These are phyloP conservation scores for Drosophila greeni DNA, from an alignment of 2,888 invertebrate species.

Conservation along the genomic window DNA sequence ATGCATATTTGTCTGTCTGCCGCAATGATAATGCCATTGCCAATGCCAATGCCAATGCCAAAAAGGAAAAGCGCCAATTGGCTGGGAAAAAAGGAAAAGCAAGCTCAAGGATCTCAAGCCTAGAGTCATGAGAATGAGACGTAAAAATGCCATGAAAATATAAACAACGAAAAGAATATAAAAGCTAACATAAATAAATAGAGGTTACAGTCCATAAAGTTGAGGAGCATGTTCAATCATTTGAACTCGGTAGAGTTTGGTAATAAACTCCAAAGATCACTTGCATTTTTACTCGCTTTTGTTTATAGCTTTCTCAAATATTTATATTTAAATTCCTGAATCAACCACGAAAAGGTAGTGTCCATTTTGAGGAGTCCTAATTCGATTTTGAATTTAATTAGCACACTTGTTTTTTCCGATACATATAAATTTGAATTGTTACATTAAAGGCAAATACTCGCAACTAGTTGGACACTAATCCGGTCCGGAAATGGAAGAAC, in stretches of 20 bases:
- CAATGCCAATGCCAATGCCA: slow-evolving; percentile 42
- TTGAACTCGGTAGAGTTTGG: neutral
- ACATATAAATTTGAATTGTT: slow-evolving; percentile 11
- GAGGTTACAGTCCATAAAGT: neutral
- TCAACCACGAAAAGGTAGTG: neutral
- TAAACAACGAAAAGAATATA: neutral
- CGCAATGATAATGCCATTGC: slow-evolving; percentile 17
- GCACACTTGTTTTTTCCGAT: neutral
- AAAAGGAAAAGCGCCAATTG: slow-evolving; percentile 61
- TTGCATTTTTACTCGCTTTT: neutral
- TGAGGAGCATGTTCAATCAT: neutral
- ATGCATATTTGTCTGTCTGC: slow-evolving; percentile 36
- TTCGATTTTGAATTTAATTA: slow-evolving; percentile 6
- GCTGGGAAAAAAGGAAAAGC: slow-evolving; percentile 43
- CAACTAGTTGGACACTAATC: slow-evolving; percentile 1
- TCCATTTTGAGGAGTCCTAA: neutral
- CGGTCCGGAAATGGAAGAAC: slow-evolving; percentile 62
- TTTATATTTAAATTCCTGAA: neutral
- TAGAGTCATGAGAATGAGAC: slow-evolving; percentile 26
- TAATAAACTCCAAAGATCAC: neutral
- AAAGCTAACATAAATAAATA: neutral
- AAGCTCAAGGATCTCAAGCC: slow-evolving; percentile 5
- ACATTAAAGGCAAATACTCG: slow-evolving; percentile 1
- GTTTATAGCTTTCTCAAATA: neutral
- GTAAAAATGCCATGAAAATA: neutral